Evolutionary conservation across 2,888 invertebrate species (phyloP).

Genomic region (Andrena chrysosceles): DNA sequence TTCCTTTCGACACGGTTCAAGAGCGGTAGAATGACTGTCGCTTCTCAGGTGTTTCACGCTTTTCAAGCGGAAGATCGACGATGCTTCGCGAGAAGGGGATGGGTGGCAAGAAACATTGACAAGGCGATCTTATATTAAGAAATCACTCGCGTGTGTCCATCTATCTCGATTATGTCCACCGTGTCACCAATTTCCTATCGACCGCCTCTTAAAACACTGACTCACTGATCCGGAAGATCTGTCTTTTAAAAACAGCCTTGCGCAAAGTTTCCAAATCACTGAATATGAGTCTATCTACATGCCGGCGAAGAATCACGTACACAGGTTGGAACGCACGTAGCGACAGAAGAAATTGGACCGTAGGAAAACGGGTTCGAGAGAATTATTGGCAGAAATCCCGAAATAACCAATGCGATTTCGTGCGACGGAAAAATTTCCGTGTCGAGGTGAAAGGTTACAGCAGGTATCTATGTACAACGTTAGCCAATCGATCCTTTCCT

Average conservation of each 20-base stretch:
- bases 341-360: slow-evolving; percentile 14
- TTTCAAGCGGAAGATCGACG: slow-evolving; percentile 13
- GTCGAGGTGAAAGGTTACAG: slow-evolving; percentile 40
- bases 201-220: no score
- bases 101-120: background rate
- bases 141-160: background rate
- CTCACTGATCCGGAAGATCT: no score
- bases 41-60: background rate
- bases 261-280: background rate
- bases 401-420: slow-evolving; percentile 17
- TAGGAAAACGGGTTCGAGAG: slow-evolving; percentile 26
- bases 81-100: background rate
- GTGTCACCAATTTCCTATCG: no score
- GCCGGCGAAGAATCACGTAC: background rate
- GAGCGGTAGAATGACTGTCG: slow-evolving; percentile 31
- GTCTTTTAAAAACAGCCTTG: no score
- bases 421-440: slow-evolving; percentile 29
- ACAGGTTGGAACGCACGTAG: background rate
- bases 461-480: background rate
- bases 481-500: slow-evolving; percentile 27
- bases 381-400: slow-evolving; percentile 47
- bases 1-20: slow-evolving; percentile 8
- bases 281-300: no score
- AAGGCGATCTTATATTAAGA: background rate
- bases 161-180: no score